phyloP scores from a whole-genome alignment of 2,113 vertebrate genomes.

The Jaculus jaculus region DNA sequence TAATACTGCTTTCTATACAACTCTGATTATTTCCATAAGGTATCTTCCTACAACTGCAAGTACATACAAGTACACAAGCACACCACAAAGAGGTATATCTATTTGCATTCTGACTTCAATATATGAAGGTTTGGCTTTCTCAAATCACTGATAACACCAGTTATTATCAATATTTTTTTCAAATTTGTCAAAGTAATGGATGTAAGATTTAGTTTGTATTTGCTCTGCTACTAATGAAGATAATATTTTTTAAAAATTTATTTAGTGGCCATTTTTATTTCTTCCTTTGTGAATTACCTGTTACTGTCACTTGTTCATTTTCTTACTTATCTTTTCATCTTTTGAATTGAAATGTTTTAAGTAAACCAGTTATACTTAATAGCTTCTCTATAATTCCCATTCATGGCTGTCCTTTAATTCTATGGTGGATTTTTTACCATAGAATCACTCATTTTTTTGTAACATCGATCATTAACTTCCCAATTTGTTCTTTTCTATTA shows the following conservation, averaged over 20 bases:
- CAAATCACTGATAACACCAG: constrained; percentile 24
- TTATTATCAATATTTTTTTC: constrained; percentile 14
- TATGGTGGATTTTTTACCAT: constrained; percentile 43
- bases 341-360: constrained; percentile 50
- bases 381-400: constrained; percentile 44
- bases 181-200: background rate
- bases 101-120: constrained; percentile 25
- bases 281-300: constrained; percentile 39
- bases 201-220: constrained; percentile 46
- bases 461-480: constrained; percentile 47
- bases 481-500: constrained; percentile 20
- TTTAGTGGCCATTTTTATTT: constrained; percentile 39
- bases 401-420: constrained; percentile 27
- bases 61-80: constrained; percentile 21
- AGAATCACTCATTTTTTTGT: constrained; percentile 16
- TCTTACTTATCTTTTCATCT: constrained; percentile 20
- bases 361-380: constrained; percentile 36
- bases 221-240: background rate
- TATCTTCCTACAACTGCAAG: constrained; percentile 12
- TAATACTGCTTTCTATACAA: background rate
- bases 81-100: background rate
- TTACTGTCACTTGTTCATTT: constrained; percentile 37
- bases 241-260: constrained; percentile 22
- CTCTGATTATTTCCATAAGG: constrained; percentile 39
- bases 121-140: constrained; percentile 27